phyloP scores from a whole-genome alignment of 2,113 vertebrate genomes.

The Excalfactoria chinensis region DNA sequence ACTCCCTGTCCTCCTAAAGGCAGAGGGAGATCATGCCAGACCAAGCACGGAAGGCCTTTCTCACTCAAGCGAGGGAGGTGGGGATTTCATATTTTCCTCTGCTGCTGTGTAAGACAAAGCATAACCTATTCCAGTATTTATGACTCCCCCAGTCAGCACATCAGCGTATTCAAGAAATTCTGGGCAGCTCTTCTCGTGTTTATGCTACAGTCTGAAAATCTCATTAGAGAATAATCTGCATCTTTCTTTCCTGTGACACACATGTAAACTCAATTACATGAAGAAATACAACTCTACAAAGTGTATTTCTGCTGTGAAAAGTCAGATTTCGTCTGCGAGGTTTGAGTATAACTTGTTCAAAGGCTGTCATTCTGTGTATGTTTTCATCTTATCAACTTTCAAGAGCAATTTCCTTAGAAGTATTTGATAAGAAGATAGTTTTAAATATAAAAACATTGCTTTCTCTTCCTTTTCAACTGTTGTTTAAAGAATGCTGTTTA shows the following conservation, averaged over 20 bases:
- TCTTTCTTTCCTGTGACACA: slow-evolving; percentile 46
- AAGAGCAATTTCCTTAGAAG: slow-evolving; percentile 53
- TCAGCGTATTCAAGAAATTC: slow-evolving; percentile 7
- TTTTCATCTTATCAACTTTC: slow-evolving; percentile 24
- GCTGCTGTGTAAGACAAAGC: slow-evolving; percentile 38
- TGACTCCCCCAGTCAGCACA: slow-evolving; percentile 24
- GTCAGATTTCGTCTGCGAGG: neutral
- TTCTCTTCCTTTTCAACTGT: neutral
- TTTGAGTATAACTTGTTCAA: slow-evolving; percentile 13
- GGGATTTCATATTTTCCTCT: slow-evolving; percentile 18
- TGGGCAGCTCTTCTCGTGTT: neutral
- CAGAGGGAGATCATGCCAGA: neutral
- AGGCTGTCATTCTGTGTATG: neutral
- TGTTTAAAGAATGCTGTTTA: neutral
- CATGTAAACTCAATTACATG: slow-evolving; percentile 25
- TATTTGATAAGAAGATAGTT: slow-evolving; percentile 2
- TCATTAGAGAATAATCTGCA: slow-evolving; percentile 20
- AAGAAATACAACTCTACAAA: neutral
- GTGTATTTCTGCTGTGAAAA: neutral
- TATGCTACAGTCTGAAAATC: slow-evolving; percentile 53
- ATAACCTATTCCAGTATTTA: slow-evolving; percentile 43
- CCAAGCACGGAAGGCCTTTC: neutral
- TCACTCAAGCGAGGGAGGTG: neutral
- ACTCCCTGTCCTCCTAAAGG: neutral
- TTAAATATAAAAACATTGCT: neutral